Conservation (phyloP, 2,888 invertebrate genomes). For the Brachyopa scutellaris region DNA sequence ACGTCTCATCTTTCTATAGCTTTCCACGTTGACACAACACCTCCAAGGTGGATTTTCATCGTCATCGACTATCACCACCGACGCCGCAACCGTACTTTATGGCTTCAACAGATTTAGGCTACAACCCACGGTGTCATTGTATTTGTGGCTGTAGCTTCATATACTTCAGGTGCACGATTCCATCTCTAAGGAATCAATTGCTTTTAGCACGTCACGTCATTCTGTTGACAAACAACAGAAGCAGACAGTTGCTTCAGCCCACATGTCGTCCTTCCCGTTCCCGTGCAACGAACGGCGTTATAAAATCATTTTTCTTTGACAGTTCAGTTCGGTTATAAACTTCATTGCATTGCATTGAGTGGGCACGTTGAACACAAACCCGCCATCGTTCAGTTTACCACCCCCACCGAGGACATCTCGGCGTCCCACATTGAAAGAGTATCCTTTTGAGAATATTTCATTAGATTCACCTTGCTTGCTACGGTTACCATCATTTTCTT, state of each 20-base stretch:
- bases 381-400: slow-evolving; percentile 22
- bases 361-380: background rate
- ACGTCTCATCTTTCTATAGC: background rate
- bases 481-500: slow-evolving; percentile 5
- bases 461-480: slow-evolving; percentile 32
- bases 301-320: slow-evolving; percentile 61
- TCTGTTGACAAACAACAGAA: slow-evolving; percentile 51
- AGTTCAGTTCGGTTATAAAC: slow-evolving; percentile 37
- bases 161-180: background rate
- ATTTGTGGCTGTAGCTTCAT: background rate
- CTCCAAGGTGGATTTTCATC: slow-evolving; percentile 28
- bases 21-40: slow-evolving; percentile 14
- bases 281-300: background rate
- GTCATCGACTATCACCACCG: background rate
- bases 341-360: slow-evolving; percentile 46
- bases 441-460: slow-evolving; percentile 36
- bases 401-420: slow-evolving; percentile 16
- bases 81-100: background rate
- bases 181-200: slow-evolving; percentile 50
- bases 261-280: background rate
- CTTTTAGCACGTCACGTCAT: slow-evolving; percentile 44
- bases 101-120: slow-evolving; percentile 4
- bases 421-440: background rate
- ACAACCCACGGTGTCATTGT: background rate
- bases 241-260: background rate